Base-by-base conservation (phyloP, 2,888 invertebrate species). In the Griposia aprilina region DNA sequence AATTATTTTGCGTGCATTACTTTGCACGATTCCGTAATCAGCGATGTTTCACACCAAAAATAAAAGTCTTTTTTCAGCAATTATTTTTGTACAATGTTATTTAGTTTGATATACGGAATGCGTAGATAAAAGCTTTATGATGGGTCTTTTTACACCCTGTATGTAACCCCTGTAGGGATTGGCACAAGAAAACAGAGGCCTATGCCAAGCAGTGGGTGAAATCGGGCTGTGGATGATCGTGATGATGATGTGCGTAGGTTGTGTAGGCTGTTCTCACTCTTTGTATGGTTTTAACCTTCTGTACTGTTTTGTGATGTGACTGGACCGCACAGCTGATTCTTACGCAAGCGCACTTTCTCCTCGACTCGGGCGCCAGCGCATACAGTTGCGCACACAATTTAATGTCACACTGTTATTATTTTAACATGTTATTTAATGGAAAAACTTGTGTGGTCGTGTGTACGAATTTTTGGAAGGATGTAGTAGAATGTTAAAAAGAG, bases 321-420 rank as follows among this genome's bases (percentile, higher is more conserved):
- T 82, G 83, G 81, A 81, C 84, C 81, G 88, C 86, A 89, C 91
- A 92, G 93, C 92, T 91, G 92, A 88, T 84, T 75, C 79, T 93
- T 93, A 85, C 89, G 90, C 84, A 93, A 93, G 72, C 57, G 30
- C 73, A 84, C 93, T 93, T 93, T 93, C 93, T 90, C 93, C 85
- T 72, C 48, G 74, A 55, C 48, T 26, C 86, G 87, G 90, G 90
- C 92, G 91, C 91, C 90, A 87, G 91, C 89, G 90, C 89, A 72
- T 78, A 81, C 81, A 86, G 74, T 45, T 80, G 76, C 66, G 60
- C 81, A 80, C 79, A 79, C 74, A 82, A 78, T 70, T 77, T 50
- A 60, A 76, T 65, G 60, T 76, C 70, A 67, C 67, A 68, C 13
- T 52, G 63, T 62, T 73, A 66, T 78, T 59, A 45, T 26, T 36